phyloP scores from a whole-genome alignment of 1,140 invertebrate species.

The Eulimnadia texana region DNA sequence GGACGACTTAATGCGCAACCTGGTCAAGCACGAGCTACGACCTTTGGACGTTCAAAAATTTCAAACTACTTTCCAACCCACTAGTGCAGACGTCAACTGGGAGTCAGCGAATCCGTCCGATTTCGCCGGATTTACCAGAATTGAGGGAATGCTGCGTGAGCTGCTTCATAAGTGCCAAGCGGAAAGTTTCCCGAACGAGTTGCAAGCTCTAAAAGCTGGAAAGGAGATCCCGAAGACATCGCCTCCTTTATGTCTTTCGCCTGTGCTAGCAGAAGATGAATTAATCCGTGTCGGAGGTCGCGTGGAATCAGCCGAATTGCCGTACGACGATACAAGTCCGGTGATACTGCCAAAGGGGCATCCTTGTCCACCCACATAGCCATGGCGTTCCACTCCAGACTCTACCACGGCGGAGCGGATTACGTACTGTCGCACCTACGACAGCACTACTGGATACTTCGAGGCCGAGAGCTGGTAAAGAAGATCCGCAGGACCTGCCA shows the following conservation, averaged over 20 bases:
- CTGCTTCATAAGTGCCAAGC: background rate
- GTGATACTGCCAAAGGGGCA: background rate
- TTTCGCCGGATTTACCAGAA: background rate
- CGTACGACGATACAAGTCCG: constrained; percentile 1
- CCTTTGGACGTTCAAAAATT: background rate
- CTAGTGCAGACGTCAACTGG: background rate
- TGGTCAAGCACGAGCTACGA: background rate
- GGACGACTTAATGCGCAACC: background rate
- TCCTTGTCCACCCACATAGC: background rate
- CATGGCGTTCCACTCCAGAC: background rate
- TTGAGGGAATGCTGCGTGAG: background rate
- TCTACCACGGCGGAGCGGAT: background rate
- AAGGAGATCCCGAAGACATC: background rate
- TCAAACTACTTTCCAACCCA: background rate
- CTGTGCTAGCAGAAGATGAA: background rate
- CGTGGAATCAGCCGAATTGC: background rate
- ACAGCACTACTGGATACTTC: constrained; percentile 6
- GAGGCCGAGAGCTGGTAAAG: constrained; percentile 7
- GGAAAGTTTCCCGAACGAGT: background rate
- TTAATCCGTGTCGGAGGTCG: constrained; percentile 1
- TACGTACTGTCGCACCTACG: background rate
- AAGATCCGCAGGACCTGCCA: background rate
- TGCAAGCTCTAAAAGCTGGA: background rate
- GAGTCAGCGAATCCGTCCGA: background rate
- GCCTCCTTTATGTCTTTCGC: background rate